These are phyloP conservation scores for Ormyrus labotus DNA, from an alignment of 2,888 invertebrate species.

Conservation along the genomic window DNA sequence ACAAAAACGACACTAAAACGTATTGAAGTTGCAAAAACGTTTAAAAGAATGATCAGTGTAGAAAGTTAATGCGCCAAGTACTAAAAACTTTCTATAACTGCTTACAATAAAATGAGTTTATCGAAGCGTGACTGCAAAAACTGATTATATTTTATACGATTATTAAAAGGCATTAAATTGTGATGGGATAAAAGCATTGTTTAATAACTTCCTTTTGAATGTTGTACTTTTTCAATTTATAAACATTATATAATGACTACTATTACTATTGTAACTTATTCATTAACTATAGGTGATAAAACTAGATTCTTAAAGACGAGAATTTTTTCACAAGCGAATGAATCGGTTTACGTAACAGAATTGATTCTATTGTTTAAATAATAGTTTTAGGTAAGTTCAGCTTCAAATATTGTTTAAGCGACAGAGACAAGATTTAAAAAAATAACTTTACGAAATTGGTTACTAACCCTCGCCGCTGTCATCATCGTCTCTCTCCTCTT, in stretches of 20 bases:
- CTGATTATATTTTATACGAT: conserved; percentile 6
- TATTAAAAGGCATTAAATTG: background rate
- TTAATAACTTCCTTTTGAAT: conserved; percentile 1
- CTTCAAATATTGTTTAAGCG: no score
- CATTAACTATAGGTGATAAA: no score
- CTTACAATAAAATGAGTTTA: background rate
- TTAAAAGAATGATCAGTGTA: conserved; percentile 8
- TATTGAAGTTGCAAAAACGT: conserved; percentile 8
- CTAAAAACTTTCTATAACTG: conserved; percentile 17
- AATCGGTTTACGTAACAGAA: background rate
- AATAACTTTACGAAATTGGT: no score
- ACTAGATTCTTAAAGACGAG: no score
- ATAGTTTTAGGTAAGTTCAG: no score
- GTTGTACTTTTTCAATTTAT: no score
- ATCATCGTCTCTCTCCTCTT: conserved; percentile 57
- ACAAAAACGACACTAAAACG: background rate
- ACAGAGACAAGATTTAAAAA: no score
- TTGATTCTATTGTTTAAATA: no score
- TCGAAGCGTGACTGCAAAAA: background rate
- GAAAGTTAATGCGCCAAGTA: conserved; percentile 17
- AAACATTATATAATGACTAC: no score
- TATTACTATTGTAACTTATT: no score
- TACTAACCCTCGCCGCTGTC: conserved; percentile 52
- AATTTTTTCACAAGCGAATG: no score
- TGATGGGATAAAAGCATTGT: background rate